Evolutionary conservation across 2,797 vertebrate species (phyloP), one percentile per base, ranked within the genome.

Genomic region (Coilia nasus): DNA sequence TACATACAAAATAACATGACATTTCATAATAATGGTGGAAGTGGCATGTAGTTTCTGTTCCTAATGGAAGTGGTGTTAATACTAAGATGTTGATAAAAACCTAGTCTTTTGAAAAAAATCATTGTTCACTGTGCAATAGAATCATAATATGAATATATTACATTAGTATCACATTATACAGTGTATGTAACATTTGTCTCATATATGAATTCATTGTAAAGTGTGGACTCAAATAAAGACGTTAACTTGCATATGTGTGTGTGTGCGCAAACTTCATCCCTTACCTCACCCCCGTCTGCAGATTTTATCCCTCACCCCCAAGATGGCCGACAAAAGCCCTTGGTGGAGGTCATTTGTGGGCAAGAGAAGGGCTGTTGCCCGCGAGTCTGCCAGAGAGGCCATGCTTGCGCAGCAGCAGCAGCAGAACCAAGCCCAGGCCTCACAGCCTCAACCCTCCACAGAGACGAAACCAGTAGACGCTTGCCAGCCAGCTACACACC

Each of bases 311-410:
- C 15, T n/a, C 57, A 19, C 57, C 57, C 35, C 71, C 21, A 92
- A 88, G 59, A 97, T 97, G 97, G 94, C 96, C 2, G 94, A 96
- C 59, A 94, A 92, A 88, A 87, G 84, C 7, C 91, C 94, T 35
- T 98, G 97, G 98, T 99, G 98, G 98, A 97, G 95, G 90, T 94
- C 96, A 0, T 95, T 99, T 83, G 92, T 95, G 80, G 95, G 94
- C 81, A 98, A 97, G 93, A 96, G 94, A 87, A 93, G 92, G 88
- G 87, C 12, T 78, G 11, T 83, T 0, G 46, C 84, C 80, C 41
- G 86, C 1, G 0, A 86, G 41, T 59, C 90, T 0, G 90, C 14
- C 2, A 89, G 84, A 1, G 91, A 95, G 81, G 93, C 92, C 0
- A 85, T 6, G 44, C 47, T 93, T 21, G 85, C 92, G 23, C 85